Evolutionary conservation across 2,888 invertebrate genomes (phyloP).

Genomic region (Pterostichus niger): DNA sequence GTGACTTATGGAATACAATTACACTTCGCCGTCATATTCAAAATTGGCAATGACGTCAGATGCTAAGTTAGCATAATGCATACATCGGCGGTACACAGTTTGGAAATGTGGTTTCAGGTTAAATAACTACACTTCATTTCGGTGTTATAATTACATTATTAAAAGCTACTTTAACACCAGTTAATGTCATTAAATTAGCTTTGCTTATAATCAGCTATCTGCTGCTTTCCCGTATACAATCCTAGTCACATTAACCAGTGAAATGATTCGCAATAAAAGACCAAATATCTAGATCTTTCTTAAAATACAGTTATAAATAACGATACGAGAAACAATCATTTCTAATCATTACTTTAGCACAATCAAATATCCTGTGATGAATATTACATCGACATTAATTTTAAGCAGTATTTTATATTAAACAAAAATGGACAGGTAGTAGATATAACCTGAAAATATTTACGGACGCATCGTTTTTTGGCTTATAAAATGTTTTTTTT

Average conservation of each 20-base stretch:
- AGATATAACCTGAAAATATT: constrained; percentile 49
- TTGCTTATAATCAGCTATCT: constrained; percentile 43
- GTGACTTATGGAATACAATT: constrained; percentile 45
- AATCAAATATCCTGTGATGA: constrained; percentile 47
- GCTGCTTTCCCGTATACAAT: constrained; percentile 46
- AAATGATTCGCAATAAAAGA: constrained; percentile 37
- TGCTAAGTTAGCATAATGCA: constrained; percentile 37
- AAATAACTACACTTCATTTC: constrained; percentile 32
- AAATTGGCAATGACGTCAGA: constrained; percentile 29
- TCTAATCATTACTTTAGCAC: constrained; percentile 54
- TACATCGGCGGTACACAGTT: constrained; percentile 52
- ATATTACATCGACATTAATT: constrained; percentile 51
- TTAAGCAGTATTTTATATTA: constrained; percentile 55
- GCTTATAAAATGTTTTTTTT: constrained; percentile 39
- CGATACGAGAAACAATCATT: constrained; percentile 51
- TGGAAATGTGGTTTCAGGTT: constrained; percentile 25
- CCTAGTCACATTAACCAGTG: constrained; percentile 44
- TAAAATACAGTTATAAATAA: constrained; percentile 50
- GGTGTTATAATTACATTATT: constrained; percentile 50
- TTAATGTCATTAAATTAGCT: constrained; percentile 54
- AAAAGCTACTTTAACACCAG: constrained; percentile 51
- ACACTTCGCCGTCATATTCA: constrained; percentile 30
- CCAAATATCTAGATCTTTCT: constrained; percentile 34
- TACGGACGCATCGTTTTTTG: constrained; percentile 54
- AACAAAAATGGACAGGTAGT: constrained; percentile 48